Percentiles rank a stretch among this genome's conserved stretches.
Conservation (phyloP, 2,888 invertebrate species). For the Sphaerophoria taeniata region DNA sequence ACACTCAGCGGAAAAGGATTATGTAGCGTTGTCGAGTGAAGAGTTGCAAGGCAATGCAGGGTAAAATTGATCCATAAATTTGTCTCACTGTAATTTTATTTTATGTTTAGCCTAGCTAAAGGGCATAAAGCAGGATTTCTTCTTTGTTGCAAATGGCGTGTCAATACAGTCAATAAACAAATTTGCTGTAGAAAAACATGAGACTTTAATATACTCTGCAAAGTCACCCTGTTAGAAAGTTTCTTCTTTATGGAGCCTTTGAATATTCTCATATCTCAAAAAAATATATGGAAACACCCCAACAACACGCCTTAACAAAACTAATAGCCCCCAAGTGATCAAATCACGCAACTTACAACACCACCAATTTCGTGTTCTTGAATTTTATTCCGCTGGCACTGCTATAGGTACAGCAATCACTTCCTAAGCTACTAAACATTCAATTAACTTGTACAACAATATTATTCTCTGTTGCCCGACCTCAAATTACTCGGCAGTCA, state of each 20-base stretch:
- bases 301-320: neutral
- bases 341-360: conserved; percentile 4
- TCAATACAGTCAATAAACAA: neutral
- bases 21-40: too few relatives aligned
- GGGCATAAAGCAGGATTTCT: neutral
- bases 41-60: conserved; percentile 57
- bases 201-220: too few relatives aligned
- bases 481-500: conserved; percentile 6
- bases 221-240: neutral
- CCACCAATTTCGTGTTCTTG: conserved; percentile 1
- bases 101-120: too few relatives aligned
- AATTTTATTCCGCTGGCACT: neutral
- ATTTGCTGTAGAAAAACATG: too few relatives aligned
- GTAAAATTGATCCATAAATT: conserved; percentile 49
- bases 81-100: conserved; percentile 8
- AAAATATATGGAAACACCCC: neutral
- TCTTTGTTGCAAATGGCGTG: neutral
- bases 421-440: conserved; percentile 35
- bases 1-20: too few relatives aligned
- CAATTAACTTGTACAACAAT: conserved; percentile 24
- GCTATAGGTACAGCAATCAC: neutral
- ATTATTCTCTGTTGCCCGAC: neutral
- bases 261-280: neutral
- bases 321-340: neutral
- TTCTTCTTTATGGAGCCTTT: neutral